Base-by-base conservation (phyloP, 2,797 vertebrate genomes). In the Labroides dimidiatus region DNA sequence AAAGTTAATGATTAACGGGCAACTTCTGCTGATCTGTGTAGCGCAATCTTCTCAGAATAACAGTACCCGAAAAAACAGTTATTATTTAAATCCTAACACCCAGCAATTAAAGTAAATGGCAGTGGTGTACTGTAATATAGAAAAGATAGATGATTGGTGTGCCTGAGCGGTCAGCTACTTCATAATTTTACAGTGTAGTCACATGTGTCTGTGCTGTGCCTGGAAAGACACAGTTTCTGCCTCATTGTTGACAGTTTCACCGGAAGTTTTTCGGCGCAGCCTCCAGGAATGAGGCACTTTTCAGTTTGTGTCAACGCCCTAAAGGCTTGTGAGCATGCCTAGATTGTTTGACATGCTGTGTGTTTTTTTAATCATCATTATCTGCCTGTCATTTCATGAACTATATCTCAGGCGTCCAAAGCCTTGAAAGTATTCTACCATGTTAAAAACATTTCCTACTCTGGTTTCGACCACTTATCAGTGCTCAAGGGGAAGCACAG, bases 171-270 rank as follows among this genome's bases (percentile, higher is more conserved):
- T 17, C 1, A 1, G 8, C 61, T n/a, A 4, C 45, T 47, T 30
- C 4, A 19, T 33, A 8, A 33, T 4, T 39, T 39, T 56, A 44
- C 44, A 1, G 11, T 16, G 55, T 16, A 23, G 49, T 48, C 1
- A 0, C 0, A 4, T 0, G 3, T 47, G 63, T 62, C 11, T 15
- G 30, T 15, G 16, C 43, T 41, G 1, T 33, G 17, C 17, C 47
- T 47, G 6, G 24, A 23, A 27, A n/a, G 17, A 44, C 44, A 13
- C 33, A 54, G 82, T 88, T 78, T 89, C 82, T 78, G 50, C 3
- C 14, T 4, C 20, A 7, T 15, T 1, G 43, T n/a, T 13, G 17
- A 55, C 20, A 44, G 84, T 91, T 89, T 90, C 90, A 73, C 72
- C 16, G 3, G 45, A 87, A 71, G 74, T 68, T 45, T 69, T 50